Percentiles rank a stretch among this genome's conserved stretches.
phyloP scores from a whole-genome alignment of 2,888 invertebrate genomes.

The Shargacucullia verbasci region DNA sequence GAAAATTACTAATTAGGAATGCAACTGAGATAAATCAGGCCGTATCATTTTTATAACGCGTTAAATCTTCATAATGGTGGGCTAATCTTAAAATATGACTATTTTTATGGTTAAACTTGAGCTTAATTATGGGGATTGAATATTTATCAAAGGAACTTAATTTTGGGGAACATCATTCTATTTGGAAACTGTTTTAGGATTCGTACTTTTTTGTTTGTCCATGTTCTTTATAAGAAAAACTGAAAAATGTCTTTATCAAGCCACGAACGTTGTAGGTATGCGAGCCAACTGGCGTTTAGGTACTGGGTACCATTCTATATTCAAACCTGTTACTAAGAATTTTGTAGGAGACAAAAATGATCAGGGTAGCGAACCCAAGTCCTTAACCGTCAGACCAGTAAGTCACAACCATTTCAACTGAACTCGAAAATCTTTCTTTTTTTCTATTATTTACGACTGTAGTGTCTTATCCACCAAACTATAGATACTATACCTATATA shows the following conservation, averaged over 20 bases:
- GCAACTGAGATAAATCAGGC: conserved; percentile 49
- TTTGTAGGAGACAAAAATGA: no score
- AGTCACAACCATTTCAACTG: no score
- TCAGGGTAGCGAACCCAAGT: no score
- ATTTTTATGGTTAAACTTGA: conserved; percentile 46
- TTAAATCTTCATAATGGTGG: conserved; percentile 52
- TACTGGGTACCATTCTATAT: no score
- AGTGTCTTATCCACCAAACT: no score
- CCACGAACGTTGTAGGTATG: neutral
- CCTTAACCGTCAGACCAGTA: no score
- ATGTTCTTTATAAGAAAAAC: conserved; percentile 5
- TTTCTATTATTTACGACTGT: no score
- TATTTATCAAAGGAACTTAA: conserved; percentile 51
- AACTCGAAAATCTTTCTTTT: no score
- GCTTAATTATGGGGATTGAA: conserved; percentile 45
- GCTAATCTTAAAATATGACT: conserved; percentile 54
- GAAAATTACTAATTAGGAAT: conserved; percentile 54
- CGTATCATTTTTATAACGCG: conserved; percentile 47
- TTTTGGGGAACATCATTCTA: conserved; percentile 32
- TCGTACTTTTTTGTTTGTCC: neutral
- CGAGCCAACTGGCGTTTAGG: no score
- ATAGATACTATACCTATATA: no score
- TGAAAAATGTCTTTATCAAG: conserved; percentile 17
- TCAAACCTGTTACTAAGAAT: no score
- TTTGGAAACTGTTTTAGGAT: conserved; percentile 1